Base-by-base conservation (phyloP, 2,888 invertebrate species). In the Antitype chi region DNA sequence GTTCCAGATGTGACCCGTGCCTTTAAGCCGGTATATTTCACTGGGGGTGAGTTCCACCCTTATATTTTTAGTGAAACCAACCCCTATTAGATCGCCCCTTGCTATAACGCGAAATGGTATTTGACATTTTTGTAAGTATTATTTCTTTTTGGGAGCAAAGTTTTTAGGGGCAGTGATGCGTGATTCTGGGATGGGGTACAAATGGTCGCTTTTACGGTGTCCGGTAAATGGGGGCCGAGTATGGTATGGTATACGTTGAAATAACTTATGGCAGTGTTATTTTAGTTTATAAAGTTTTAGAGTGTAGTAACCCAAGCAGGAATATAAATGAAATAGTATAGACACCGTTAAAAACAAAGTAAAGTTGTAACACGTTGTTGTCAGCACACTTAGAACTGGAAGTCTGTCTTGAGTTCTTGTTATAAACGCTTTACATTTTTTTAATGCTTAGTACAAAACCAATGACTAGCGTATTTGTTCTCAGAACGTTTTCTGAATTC, bases 101-200 rank as follows among this genome's bases (percentile, higher is more conserved):
- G 76, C 82, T 74, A 77, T 86, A 81, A 76, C 72, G 75, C 47
- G 78, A 74, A 84, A 87, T 84, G 77, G 86, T 75, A 82, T 81
- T 85, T 82, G 88, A 82, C 86, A 85, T 87, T 84, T 89, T 88
- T 81, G 74, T 84, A 79, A 80, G 84, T 89, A 86, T 89, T 86
- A 87, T 88, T 87, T 82, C 82, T 78, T 81, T 87, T 78, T 70
- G 78, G 78, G 69, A 49, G 59, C 68, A 68, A 73, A 81, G 74
- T 87, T 85, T 88, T 83, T 73, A 59, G 72, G 74, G 73, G 57
- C 55, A 87, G 70, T 70, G 70, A 80, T 59, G 85, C 76, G 80
- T 77, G 78, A 73, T 74, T 68, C 43, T 38, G 47, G 8, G 38
- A 80, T 88, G 77, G 81, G 63, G 70, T 60, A 74, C 57, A 74